Conservation (phyloP, 2,888 invertebrate species). For the Papilio gigon region DNA sequence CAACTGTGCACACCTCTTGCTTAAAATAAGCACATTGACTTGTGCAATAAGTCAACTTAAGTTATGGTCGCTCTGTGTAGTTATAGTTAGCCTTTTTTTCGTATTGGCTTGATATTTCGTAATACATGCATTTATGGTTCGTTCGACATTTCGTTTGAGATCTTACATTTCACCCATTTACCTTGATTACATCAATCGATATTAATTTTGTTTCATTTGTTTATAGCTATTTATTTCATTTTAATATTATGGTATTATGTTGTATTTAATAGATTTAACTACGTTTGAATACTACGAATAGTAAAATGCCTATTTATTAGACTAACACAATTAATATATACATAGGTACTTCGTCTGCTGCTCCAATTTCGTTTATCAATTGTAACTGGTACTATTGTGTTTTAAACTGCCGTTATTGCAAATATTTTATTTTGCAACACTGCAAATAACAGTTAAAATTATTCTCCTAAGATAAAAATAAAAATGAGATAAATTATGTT, state of each 20-base stretch:
- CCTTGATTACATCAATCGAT: slow-evolving; percentile 3
- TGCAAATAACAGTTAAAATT: neutral
- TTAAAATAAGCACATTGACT: slow-evolving; percentile 55
- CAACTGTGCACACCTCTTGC: slow-evolving; percentile 66
- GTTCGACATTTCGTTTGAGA: slow-evolving; percentile 9
- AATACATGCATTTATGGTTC: slow-evolving; percentile 23
- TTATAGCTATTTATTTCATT: neutral
- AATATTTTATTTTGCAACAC: slow-evolving; percentile 2
- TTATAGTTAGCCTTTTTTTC: slow-evolving; percentile 43
- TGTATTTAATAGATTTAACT: too few species aligned
- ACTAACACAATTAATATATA: slow-evolving; percentile 8
- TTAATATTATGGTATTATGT: neutral
- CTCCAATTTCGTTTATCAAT: slow-evolving; percentile 23
- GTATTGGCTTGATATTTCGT: slow-evolving; percentile 34
- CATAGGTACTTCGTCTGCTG: neutral
- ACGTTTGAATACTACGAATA: neutral
- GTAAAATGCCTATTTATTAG: neutral
- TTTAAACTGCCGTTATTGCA: neutral
- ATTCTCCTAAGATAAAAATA: too few species aligned
- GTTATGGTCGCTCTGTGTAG: slow-evolving; percentile 65
- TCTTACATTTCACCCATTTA: slow-evolving; percentile 13
- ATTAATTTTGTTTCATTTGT: neutral
- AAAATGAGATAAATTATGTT: too few species aligned
- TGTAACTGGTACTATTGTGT: slow-evolving; percentile 18
- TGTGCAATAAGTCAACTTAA: slow-evolving; percentile 64